Evolutionary conservation across 2,113 vertebrate genomes (phyloP), one percentile per base, ranked within the genome.

Genomic region (Aegotheles bennettii): DNA sequence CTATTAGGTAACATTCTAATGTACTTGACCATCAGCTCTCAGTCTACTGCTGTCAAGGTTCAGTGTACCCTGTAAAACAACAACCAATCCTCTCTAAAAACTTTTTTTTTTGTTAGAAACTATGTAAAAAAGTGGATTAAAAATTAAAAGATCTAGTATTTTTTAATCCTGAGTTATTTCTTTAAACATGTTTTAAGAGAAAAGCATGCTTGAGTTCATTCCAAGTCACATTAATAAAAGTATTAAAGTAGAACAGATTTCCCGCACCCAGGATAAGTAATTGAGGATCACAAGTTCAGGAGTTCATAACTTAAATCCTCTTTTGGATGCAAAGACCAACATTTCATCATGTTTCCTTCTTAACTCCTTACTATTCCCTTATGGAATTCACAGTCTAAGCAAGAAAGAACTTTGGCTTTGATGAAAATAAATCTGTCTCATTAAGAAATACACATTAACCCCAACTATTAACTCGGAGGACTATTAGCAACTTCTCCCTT

Each of bases 301-400:
- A 96, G 93, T 94, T 96, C 90, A 81, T 81, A 92, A 86, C 94
- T 96, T 89, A 92, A 96, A 94, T 95, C 94, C 92, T 93, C 85
- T 88, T 96, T 86, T 88, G 90, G 82, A 96, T 93, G 90, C 75
- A 90, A 91, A 96, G 90, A 83, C 78, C 79, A 95, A 84, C 35
- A 93, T 94, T 97, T 95, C 89, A 87, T 97, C 84, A 86, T 91
- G 76, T 86, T 96, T 95, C 78, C 87, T 88, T 95, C 94, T 95
- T 95, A 95, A 96, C 50, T 97, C 79, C 90, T 95, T 95, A 88
- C 79, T 93, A 91, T 93, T 94, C 87, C 84, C 84, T 92, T n/a
- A 94, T 13, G 87, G 93, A 93, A 95, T 96, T 96, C 90, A 95
- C 29, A 95, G 35, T 83, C 82, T 95, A 95, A 93, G 96, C 70